Conservation (phyloP, 37 sponge, comb jelly and placozoan genomes). For the Amphimedon queenslandica region DNA sequence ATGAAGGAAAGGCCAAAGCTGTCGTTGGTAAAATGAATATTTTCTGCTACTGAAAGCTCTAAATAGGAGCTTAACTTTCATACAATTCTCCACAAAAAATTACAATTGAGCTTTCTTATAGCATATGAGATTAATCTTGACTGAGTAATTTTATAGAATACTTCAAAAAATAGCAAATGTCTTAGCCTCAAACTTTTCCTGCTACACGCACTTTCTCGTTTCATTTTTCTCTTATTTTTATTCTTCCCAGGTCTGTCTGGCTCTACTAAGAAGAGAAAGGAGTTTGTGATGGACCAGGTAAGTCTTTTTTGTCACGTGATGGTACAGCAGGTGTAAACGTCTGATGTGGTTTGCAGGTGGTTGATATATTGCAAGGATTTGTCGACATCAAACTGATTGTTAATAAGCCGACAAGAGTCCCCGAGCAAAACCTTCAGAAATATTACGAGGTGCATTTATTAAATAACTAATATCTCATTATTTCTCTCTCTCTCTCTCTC, state of each 20-base stretch:
- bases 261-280: conserved; percentile 30
- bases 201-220: no score
- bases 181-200: no score
- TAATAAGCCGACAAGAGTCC: conserved; percentile 34
- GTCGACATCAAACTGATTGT: conserved; percentile 59
- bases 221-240: not conserved
- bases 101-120: no score
- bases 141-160: no score
- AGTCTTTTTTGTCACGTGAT: no score
- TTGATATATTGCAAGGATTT: conserved; percentile 52
- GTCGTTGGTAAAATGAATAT: conserved; percentile 37
- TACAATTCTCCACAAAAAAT: no score
- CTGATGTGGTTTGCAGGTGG: conserved; percentile 16
- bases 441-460: conserved; percentile 43
- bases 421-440: conserved; percentile 17
- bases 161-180: no score
- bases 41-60: not conserved
- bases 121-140: no score
- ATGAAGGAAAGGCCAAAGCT: conserved; percentile 61
- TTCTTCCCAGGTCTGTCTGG: conserved; percentile 48
- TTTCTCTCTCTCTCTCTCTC: not conserved
- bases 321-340: no score
- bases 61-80: no score
- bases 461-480: not conserved
- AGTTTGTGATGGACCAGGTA: conserved; percentile 58